These are phyloP conservation scores for Xestobium rufovillosum DNA, from an alignment of 2,888 invertebrate species.

Conservation along the genomic window DNA sequence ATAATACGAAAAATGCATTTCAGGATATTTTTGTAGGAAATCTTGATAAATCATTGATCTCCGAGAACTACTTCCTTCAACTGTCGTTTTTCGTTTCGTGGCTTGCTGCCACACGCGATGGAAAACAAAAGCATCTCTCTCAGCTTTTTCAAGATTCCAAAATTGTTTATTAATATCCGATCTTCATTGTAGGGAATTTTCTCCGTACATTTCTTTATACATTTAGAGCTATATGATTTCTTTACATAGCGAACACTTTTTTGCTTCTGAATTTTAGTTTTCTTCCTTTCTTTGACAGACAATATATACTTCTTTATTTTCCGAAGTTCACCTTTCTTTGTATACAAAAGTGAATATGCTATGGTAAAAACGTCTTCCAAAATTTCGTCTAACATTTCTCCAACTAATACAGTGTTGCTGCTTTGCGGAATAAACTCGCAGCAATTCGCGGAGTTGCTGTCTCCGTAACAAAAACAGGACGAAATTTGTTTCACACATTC, in stretches of 20 bases:
- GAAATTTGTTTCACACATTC: no score
- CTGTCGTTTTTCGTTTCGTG: constrained; percentile 14
- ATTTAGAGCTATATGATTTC: constrained; percentile 15
- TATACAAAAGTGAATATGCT: no score
- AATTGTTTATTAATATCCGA: constrained; percentile 16
- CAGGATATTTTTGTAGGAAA: constrained; percentile 21
- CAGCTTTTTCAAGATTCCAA: constrained; percentile 14
- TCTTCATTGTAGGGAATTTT: constrained; percentile 11
- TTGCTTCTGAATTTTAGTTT: constrained; percentile 14
- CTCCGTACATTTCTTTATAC: constrained; percentile 15
- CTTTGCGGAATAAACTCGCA: no score
- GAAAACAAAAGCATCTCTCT: constrained; percentile 17
- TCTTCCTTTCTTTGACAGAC: constrained; percentile 14
- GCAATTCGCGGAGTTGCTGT: no score
- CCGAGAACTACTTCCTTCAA: constrained; percentile 8
- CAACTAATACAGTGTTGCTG: no score
- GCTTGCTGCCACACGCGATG: constrained; percentile 11
- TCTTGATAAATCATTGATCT: constrained; percentile 20
- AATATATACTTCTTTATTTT: constrained; percentile 16
- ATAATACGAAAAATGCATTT: constrained; percentile 20
- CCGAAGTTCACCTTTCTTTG: no score
- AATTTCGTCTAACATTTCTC: no score
- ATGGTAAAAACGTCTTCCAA: no score
- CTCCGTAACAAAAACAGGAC: no score
- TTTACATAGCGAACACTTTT: constrained; percentile 7